Evolutionary conservation across 2,888 invertebrate species (phyloP).

Genomic region (Macaria liturata): DNA sequence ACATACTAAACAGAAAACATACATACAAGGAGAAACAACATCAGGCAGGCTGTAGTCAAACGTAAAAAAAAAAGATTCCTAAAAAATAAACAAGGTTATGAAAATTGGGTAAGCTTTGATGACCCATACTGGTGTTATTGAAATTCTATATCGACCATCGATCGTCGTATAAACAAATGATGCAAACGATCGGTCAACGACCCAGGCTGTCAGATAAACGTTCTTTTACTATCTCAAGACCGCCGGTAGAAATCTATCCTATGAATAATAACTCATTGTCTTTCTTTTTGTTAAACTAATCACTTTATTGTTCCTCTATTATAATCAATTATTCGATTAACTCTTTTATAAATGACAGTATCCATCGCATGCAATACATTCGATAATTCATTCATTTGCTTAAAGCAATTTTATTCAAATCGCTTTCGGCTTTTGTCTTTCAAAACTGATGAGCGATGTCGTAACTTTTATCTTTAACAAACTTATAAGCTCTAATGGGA

Average conservation of each 20-base stretch:
- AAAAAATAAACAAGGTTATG: no score
- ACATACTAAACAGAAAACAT: no score
- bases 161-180: conserved; percentile 79
- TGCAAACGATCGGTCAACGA: conserved; percentile 67
- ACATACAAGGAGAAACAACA: no score
- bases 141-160: conserved; percentile 60
- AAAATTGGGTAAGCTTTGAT: no score
- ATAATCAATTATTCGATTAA: conserved; percentile 82
- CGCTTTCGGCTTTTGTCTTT: conserved; percentile 47
- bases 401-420: conserved; percentile 49
- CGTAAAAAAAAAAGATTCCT: no score
- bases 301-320: conserved; percentile 80
- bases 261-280: conserved; percentile 81
- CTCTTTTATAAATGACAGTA: conserved; percentile 74
- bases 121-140: conserved; percentile 15
- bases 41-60: no score
- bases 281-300: conserved; percentile 81
- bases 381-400: conserved; percentile 61
- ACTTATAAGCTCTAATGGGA: conserved; percentile 41
- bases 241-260: conserved; percentile 74
- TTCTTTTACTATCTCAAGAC: conserved; percentile 57
- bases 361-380: conserved; percentile 63
- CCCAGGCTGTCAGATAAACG: conserved; percentile 64
- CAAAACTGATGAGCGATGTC: conserved; percentile 45
- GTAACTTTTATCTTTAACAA: conserved; percentile 48